These are phyloP conservation scores for Athetis lepigone DNA, from an alignment of 2,888 invertebrate genomes.

Conservation along the genomic window DNA sequence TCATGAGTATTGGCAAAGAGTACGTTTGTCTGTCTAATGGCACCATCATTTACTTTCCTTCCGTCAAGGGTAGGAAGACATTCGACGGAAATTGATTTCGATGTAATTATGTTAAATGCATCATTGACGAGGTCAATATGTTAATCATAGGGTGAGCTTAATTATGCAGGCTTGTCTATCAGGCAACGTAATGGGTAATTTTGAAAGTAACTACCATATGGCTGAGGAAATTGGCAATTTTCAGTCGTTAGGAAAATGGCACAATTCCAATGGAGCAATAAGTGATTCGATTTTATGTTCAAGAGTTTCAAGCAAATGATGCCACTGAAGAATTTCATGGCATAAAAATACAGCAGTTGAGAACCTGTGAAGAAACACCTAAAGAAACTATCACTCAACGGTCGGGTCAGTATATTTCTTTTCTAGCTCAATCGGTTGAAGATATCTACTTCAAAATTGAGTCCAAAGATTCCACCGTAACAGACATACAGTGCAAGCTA, in stretches of 20 bases:
- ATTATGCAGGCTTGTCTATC: conserved; percentile 39
- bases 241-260: conserved; percentile 39
- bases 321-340: neutral
- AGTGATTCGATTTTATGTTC: neutral
- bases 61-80: conserved; percentile 70
- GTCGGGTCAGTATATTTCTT: no score
- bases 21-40: conserved; percentile 69
- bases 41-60: conserved; percentile 79
- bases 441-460: no score
- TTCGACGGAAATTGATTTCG: conserved; percentile 62
- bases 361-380: no score
- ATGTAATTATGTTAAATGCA: conserved; percentile 53
- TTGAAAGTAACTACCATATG: conserved; percentile 36
- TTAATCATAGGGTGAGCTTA: conserved; percentile 39
- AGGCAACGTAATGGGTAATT: conserved; percentile 45
- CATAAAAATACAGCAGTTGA: neutral
- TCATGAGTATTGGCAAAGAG: conserved; percentile 70
- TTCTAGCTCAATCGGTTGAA: no score
- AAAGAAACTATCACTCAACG: no score
- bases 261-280: conserved; percentile 7
- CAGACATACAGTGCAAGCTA: no score
- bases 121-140: conserved; percentile 53
- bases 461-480: no score
- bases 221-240: conserved; percentile 39
- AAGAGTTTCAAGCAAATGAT: conserved; percentile 11